These are phyloP conservation scores for Tinea semifulvella DNA, from an alignment of 2,888 invertebrate species.

Conservation along the genomic window DNA sequence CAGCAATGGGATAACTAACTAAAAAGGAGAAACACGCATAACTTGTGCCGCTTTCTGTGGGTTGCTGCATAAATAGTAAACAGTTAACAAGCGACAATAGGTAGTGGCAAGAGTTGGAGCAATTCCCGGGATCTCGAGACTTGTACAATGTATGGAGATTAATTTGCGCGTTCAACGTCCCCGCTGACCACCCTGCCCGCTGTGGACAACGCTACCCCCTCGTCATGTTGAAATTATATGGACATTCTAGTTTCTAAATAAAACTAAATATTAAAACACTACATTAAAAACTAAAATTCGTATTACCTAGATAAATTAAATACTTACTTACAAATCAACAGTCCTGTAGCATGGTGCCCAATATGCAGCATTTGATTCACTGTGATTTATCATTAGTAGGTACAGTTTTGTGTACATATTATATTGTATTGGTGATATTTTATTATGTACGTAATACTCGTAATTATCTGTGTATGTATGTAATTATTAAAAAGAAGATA, in stretches of 20 bases:
- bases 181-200: slow-evolving; percentile 28
- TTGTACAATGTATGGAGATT: slow-evolving; percentile 44
- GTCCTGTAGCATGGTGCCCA: too few species aligned
- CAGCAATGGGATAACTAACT: too few species aligned
- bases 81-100: slow-evolving; percentile 1
- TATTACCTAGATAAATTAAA: too few species aligned
- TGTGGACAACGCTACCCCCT: slow-evolving; percentile 19
- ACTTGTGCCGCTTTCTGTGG: too few species aligned
- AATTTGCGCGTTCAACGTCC: slow-evolving; percentile 44
- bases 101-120: background rate
- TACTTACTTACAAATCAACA: too few species aligned
- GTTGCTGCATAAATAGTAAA: slow-evolving; percentile 2
- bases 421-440: background rate
- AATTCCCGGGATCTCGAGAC: slow-evolving; percentile 8
- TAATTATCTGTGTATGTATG: too few species aligned
- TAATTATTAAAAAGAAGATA: too few species aligned
- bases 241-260: background rate
- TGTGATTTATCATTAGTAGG: too few species aligned
- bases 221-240: background rate
- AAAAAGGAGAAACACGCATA: too few species aligned
- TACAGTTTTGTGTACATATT: slow-evolving; percentile 11
- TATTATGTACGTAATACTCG: background rate
- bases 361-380: too few species aligned
- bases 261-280: too few species aligned
- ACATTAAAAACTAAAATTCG: too few species aligned